Conservation (phyloP, 2,113 vertebrate genomes). For the Orcinus orca region DNA sequence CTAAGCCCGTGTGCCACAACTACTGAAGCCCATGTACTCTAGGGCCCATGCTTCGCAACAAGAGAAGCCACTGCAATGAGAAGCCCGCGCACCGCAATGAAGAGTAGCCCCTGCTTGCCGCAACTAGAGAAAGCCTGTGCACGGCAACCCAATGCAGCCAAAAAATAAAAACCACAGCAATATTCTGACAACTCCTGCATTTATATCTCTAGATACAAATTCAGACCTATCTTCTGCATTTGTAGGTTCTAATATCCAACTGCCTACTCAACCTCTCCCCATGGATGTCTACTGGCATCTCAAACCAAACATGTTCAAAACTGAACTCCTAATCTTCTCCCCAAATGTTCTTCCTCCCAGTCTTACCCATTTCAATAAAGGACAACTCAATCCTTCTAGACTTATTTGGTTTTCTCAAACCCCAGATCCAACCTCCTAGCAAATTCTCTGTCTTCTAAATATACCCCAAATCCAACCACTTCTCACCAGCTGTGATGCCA, state of each 20-base stretch:
- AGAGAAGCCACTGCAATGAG: no score
- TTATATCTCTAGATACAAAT: not conserved
- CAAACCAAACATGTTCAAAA: not conserved
- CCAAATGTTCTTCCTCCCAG: not conserved
- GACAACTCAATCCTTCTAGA: not conserved
- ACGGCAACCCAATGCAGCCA: no score
- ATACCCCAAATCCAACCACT: not conserved
- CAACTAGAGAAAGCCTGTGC: no score
- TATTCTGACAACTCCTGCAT: not conserved
- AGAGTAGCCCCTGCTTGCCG: no score
- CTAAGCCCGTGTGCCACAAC: no score
- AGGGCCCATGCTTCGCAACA: no score
- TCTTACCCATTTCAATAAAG: not conserved
- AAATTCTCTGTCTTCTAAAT: not conserved
- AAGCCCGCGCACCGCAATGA: no score
- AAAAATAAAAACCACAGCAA: not conserved
- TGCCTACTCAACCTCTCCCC: not conserved
- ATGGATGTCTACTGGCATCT: not conserved
- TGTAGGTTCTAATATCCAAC: not conserved
- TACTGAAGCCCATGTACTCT: no score
- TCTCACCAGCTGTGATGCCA: not conserved
- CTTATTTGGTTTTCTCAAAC: not conserved
- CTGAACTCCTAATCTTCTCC: not conserved
- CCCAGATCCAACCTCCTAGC: not conserved
- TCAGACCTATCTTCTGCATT: not conserved